phyloP scores from a whole-genome alignment of 1,140 invertebrate genomes.

The Sarcophaga peregrina region DNA sequence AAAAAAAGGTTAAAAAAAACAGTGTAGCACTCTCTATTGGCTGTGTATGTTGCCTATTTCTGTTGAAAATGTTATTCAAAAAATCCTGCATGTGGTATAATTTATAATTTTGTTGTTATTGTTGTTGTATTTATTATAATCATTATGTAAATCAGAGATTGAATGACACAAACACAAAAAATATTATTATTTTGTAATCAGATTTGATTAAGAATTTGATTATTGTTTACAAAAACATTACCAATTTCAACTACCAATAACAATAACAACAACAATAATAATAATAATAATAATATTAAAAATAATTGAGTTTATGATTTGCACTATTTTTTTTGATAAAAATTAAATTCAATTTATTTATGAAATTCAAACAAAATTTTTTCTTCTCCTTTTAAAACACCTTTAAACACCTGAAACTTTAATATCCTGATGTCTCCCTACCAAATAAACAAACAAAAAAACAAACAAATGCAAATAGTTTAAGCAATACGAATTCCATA shows the following conservation, averaged over 20 bases:
- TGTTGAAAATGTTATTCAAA: not conserved
- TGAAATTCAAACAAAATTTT: too few species aligned
- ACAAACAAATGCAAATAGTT: too few species aligned
- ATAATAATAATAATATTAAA: not conserved
- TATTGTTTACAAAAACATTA: not conserved
- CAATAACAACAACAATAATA: not conserved
- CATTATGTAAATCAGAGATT: not conserved
- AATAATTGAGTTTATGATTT: not conserved
- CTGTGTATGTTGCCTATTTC: not conserved
- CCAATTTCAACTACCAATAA: not conserved
- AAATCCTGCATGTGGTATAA: not conserved
- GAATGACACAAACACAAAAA: not conserved
- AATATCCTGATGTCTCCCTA: too few species aligned
- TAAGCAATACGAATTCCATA: too few species aligned
- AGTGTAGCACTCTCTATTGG: too few species aligned
- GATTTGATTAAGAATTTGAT: not conserved
- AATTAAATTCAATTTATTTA: not conserved
- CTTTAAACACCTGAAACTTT: too few species aligned
- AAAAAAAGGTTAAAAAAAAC: too few species aligned
- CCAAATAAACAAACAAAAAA: too few species aligned
- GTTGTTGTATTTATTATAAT: not conserved
- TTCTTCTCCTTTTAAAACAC: too few species aligned
- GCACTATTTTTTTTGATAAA: not conserved
- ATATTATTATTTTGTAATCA: not conserved
- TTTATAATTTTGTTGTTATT: not conserved